Evolutionary conservation across 2,888 invertebrate species (phyloP).

Genomic region (Hoplodrina ambigua): DNA sequence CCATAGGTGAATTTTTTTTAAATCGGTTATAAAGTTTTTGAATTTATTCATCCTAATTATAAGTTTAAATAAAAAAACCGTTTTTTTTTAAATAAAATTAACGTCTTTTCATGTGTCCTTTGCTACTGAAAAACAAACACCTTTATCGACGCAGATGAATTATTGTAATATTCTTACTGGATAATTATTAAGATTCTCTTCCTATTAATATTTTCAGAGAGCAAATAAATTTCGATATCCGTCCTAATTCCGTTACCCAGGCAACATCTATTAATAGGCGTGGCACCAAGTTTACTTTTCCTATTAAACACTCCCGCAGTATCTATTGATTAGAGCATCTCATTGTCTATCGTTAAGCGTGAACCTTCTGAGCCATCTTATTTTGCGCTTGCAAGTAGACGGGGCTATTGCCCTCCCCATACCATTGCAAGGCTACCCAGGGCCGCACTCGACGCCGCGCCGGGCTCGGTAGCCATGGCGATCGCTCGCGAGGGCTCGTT

Average conservation of each 20-base stretch:
- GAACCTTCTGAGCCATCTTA: conserved; percentile 66
- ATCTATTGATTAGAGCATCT: background rate
- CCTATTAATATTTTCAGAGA: background rate
- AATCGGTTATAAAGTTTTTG: too few relatives aligned
- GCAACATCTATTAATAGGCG: background rate
- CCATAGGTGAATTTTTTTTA: too few relatives aligned
- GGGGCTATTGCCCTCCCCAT: conserved; percentile 90
- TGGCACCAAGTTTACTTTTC: background rate
- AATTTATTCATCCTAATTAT: too few relatives aligned
- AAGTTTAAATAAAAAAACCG: too few relatives aligned
- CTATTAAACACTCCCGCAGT: background rate
- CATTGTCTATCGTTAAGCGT: background rate
- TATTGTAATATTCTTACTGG: too few relatives aligned
- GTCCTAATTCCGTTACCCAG: background rate
- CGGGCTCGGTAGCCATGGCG: conserved; percentile 83
- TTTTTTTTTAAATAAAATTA: background rate
- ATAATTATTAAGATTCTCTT: too few relatives aligned
- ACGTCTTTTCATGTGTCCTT: background rate
- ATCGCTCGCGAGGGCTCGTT: conserved; percentile 83
- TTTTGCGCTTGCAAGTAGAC: conserved; percentile 75
- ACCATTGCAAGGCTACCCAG: conserved; percentile 91
- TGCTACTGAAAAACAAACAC: background rate
- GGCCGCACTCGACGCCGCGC: conserved; percentile 82
- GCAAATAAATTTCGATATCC: background rate
- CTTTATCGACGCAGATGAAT: too few relatives aligned